Percentiles rank a stretch among this genome's conserved stretches.
phyloP scores from a whole-genome alignment of 2,888 invertebrate species.

The Parascotia fuliginaria region DNA sequence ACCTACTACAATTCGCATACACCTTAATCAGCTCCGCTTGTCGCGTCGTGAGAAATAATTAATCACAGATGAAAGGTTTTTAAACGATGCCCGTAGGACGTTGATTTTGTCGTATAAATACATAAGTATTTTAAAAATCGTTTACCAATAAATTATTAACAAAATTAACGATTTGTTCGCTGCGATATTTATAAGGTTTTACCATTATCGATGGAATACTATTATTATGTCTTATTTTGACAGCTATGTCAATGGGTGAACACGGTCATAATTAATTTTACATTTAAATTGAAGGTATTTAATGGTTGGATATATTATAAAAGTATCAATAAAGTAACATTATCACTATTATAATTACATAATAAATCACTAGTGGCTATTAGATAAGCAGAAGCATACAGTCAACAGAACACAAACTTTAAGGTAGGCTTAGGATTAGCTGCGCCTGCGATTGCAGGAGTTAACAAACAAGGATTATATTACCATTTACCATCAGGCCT shows the following conservation, averaged over 20 bases:
- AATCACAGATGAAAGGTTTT: constrained; percentile 49
- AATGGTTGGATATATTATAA: no score
- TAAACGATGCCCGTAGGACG: constrained; percentile 35
- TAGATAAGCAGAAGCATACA: no score
- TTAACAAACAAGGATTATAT: no score
- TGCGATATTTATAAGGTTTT: constrained; percentile 16
- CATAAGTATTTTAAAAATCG: constrained; percentile 37
- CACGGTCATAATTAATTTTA: constrained; percentile 1
- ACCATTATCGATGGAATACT: constrained; percentile 14
- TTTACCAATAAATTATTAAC: constrained; percentile 30
- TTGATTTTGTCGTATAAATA: constrained; percentile 35
- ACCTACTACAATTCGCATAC: not conserved
- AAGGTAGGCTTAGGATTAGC: no score
- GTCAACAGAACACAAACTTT: no score
- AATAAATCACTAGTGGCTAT: no score
- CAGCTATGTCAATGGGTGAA: constrained; percentile 3
- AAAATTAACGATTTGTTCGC: constrained; percentile 27
- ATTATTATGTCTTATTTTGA: constrained; percentile 19
- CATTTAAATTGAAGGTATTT: no score
- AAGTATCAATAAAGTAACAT: no score
- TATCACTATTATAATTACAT: no score
- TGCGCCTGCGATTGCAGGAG: no score
- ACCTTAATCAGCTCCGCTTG: constrained; percentile 31
- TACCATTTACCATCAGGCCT: no score
- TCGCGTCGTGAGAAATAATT: constrained; percentile 46